Percentiles rank a stretch among this genome's conserved stretches.
Conservation (phyloP, 1,140 invertebrate species). For the Caenorhabditis elegans region DNA sequence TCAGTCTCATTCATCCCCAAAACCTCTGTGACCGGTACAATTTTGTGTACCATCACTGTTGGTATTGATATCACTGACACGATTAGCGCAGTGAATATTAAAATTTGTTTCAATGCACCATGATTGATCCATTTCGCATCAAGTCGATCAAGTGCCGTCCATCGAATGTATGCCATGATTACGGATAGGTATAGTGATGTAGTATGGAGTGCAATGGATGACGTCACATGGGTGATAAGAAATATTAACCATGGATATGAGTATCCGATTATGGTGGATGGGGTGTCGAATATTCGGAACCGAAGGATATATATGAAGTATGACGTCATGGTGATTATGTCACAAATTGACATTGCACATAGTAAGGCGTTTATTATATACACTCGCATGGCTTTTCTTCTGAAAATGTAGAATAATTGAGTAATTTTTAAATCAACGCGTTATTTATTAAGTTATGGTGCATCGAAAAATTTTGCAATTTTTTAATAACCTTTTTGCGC, state of each 20-base stretch:
- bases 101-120: constrained; percentile 37
- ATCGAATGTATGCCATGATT: constrained; percentile 49
- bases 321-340: constrained; percentile 48
- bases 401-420: constrained; percentile 11
- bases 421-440: too few relatives aligned
- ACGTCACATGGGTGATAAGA: constrained; percentile 42
- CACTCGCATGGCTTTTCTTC: constrained; percentile 64
- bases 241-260: constrained; percentile 49
- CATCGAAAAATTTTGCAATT: too few relatives aligned
- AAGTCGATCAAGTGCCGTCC: constrained; percentile 41
- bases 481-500: too few relatives aligned
- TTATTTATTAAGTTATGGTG: too few relatives aligned
- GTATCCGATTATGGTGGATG: constrained; percentile 35
- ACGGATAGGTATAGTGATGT: constrained; percentile 47
- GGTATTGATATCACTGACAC: constrained; percentile 44
- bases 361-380: constrained; percentile 49
- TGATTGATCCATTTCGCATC: constrained; percentile 50
- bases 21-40: constrained; percentile 39
- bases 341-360: constrained; percentile 45
- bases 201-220: constrained; percentile 49
- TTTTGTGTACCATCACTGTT: constrained; percentile 45
- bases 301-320: constrained; percentile 47
- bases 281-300: constrained; percentile 15
- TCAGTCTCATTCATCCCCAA: constrained; percentile 37
- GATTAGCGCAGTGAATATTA: constrained; percentile 41